Conservation (phyloP, 2,888 invertebrate species). For the Ceraclea dissimilis region DNA sequence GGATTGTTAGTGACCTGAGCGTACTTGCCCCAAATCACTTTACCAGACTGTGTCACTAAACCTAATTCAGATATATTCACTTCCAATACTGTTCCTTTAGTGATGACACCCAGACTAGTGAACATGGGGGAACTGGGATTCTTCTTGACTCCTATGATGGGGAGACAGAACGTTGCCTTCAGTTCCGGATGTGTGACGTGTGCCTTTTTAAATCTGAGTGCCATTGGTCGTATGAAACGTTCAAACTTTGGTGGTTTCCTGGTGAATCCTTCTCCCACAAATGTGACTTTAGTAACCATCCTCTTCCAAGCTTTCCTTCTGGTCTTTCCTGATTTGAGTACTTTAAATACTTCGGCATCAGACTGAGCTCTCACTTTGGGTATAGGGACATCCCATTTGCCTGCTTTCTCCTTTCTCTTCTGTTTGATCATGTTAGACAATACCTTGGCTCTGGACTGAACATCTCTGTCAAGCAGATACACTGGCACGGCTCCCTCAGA, state of each 20-base stretch:
- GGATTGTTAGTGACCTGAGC: slow-evolving; percentile 99
- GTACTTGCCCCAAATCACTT: slow-evolving; percentile 99
- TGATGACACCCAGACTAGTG: slow-evolving; percentile 94
- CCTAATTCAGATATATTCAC: slow-evolving; percentile 98
- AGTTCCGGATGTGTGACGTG: slow-evolving; percentile 99
- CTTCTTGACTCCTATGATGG: slow-evolving; percentile 98
- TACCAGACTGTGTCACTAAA: slow-evolving; percentile 96
- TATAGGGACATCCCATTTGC: slow-evolving; percentile 99
- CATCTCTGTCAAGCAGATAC: slow-evolving; percentile 95
- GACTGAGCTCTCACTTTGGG: slow-evolving; percentile 97
- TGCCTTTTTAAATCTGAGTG: slow-evolving; percentile 89
- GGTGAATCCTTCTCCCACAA: slow-evolving; percentile 96
- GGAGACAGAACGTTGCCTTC: slow-evolving; percentile 94
- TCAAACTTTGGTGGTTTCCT: slow-evolving; percentile 99
- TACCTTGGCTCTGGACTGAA: slow-evolving; percentile 89
- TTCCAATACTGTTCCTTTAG: slow-evolving; percentile 96
- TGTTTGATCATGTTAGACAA: slow-evolving; percentile 99
- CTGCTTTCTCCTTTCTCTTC: slow-evolving; percentile 98
- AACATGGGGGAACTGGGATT: slow-evolving; percentile 97
- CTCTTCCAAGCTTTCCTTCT: slow-evolving; percentile 97
- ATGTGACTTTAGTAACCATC: slow-evolving; percentile 98
- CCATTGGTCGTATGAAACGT: slow-evolving; percentile 97
- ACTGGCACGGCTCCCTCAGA: slow-evolving; percentile 91
- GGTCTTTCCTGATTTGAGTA: slow-evolving; percentile 84
- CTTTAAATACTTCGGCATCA: slow-evolving; percentile 94